Base-by-base conservation (phyloP, 2,113 vertebrate species). In the Morone saxatilis region DNA sequence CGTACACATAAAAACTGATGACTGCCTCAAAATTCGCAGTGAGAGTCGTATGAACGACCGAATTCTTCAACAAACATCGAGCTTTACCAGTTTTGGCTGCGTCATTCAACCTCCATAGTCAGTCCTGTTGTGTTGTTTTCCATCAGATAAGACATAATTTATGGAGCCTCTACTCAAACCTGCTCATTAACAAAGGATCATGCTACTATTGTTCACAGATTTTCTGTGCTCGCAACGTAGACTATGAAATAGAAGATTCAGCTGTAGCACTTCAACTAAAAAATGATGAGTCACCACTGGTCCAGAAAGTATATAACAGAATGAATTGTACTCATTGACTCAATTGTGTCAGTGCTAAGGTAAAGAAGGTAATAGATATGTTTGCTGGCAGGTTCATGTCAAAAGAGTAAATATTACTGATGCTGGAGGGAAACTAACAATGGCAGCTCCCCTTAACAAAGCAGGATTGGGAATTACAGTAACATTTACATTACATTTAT, bases 221-320 rank as follows among this genome's bases (percentile, higher is more conserved):
- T 59, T 66, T 36, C 31, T 45, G 19, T n/a, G 22, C 50, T 72
- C 41, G 9, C 56, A 76, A 50, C 31, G 41, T 36, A 45, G 53
- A 69, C 22, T 1, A 43, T 66, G 22, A 79, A 66, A 57, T 9
- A 17, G 17, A 61, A 63, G 60, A 83, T 43, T 78, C 80, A 77
- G 41, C 67, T 19, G 6, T 47, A 38, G 31, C 61, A 53, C 67
- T 83, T 50, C 4, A 71, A 48, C 7, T 22, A 16, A 78, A 78
- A 31, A 76, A 1, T 74, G 65, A 76, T 83, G 62, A 85, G 68
- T 88, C 86, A 85, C 20, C 41, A 57, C 36, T 80, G 51, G 60
- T 45, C 48, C 41, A 14, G 4, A 69, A 67, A 40, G 40, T 10
- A 31, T 31, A 31, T 31, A 2, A 31, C 31, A 31, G 31, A 31